A percentile compares a stretch with the other conserved stretches of the same genome.
phyloP scores from a whole-genome alignment of 2,888 invertebrate species.

The Campoplex nolae region DNA sequence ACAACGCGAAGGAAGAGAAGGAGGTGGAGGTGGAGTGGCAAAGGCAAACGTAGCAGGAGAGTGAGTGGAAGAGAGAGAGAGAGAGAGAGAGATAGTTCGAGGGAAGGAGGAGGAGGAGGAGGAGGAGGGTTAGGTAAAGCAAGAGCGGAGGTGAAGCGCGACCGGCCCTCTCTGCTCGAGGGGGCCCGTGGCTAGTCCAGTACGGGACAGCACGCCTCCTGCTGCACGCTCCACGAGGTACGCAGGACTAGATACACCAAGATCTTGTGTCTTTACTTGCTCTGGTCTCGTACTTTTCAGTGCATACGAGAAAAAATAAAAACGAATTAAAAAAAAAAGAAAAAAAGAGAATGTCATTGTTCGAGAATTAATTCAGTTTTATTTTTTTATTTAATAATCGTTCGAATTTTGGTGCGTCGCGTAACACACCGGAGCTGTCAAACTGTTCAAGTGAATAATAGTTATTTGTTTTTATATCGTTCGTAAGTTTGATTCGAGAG shows the following conservation, averaged over 20 bases:
- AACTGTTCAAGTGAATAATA: not conserved
- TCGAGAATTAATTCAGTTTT: not conserved
- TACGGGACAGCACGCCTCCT: slow-evolving; percentile 84
- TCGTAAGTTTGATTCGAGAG: not conserved
- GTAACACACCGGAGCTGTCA: slow-evolving; percentile 2
- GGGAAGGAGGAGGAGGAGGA: slow-evolving; percentile 65
- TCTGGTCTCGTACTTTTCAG: slow-evolving; percentile 43
- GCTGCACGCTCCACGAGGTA: slow-evolving; percentile 84
- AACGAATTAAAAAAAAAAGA: not conserved
- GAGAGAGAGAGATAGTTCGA: slow-evolving; percentile 40
- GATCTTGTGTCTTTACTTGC: slow-evolving; percentile 60
- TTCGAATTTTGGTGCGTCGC: slow-evolving; percentile 26
- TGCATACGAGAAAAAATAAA: not conserved
- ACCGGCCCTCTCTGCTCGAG: slow-evolving; percentile 83
- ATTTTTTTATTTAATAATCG: not conserved
- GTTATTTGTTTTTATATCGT: not conserved
- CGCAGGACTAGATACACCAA: slow-evolving; percentile 74
- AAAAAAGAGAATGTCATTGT: not conserved
- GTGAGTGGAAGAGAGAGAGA: slow-evolving; percentile 61
- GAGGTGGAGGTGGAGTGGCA: slow-evolving; percentile 71
- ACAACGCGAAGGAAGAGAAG: slow-evolving; percentile 67
- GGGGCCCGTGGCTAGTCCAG: slow-evolving; percentile 83
- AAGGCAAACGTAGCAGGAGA: slow-evolving; percentile 57
- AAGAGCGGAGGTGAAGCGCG: slow-evolving; percentile 82
- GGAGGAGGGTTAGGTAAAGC: slow-evolving; percentile 78